Evolutionary conservation across 2,888 invertebrate genomes (phyloP), one percentile per base, ranked within the genome.

Genomic region (Exocentrus adspersus): DNA sequence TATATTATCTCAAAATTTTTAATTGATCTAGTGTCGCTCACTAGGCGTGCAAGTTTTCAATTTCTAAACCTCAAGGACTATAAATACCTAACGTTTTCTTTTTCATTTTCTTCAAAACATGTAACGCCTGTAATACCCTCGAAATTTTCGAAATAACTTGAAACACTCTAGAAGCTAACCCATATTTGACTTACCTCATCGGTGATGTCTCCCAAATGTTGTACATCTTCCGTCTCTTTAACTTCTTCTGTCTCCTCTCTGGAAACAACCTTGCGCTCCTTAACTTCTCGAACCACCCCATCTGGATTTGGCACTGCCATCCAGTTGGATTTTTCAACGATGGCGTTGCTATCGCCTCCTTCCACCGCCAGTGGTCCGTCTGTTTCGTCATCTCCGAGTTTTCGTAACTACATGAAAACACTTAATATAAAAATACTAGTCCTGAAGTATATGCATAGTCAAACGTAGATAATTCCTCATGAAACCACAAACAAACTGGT

Each of bases 161-260:
- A 24, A 24, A 24, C 4, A 24, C 3, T 24, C 24, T 24, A 7
- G 3, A 5, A 24, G 24, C 14, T 7, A 37, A 37, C 30, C 14
- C 24, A 45, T 1, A 2, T 48, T 17, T 28, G 16, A 48, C 88
- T 88, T 77, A 94, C 95, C 87, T 94, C 90, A 82, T 95, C 94
- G 53, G 93, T 91, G 77, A 94, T 92, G 79, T 94, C 92, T 28
- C 94, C 94, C 59, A 90, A 85, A 78, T 94, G 92, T 75, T 90
- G 90, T 63, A 92, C 87, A 83, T 95, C 93, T 83, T 95, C 94
- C 0, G 92, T 93, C 82, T 95, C 94, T 67, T 90, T 86, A 32
- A 90, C 88, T 73, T 93, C 90, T 76, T 94, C 92, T 45, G 89
- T 91, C 79, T 94, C 91, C 82, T 94, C 93, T 64, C 93, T 87